A percentile compares a stretch with the other conserved stretches of the same genome.
Conservation (phyloP, 2,113 vertebrate species). For the Silurus glanis region DNA sequence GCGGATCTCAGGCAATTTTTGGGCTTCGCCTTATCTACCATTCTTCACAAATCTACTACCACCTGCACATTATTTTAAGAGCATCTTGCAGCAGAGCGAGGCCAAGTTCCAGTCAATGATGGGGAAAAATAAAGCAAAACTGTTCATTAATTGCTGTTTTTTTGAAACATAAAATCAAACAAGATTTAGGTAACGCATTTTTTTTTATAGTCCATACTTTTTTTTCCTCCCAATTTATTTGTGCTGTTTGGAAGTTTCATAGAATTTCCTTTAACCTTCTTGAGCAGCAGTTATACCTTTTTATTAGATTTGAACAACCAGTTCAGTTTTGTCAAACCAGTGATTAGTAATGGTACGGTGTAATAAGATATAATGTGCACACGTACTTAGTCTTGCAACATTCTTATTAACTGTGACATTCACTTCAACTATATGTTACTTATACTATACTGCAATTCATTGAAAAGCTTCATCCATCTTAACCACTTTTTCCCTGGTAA, state of each 20-base stretch:
- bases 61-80: constrained; percentile 54
- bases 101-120: constrained; percentile 29
- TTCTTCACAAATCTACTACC: constrained; percentile 47
- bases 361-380: background rate
- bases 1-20: constrained; percentile 42
- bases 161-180: background rate
- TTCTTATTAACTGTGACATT: background rate
- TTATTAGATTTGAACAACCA: background rate
- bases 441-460: background rate
- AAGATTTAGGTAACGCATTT: background rate
- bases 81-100: constrained; percentile 40
- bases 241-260: background rate
- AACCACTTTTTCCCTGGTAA: background rate
- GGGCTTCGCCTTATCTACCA: constrained; percentile 48
- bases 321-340: background rate
- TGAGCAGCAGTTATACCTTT: background rate
- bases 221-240: background rate
- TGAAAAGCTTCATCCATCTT: background rate
- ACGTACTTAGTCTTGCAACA: background rate
- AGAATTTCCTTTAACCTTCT: background rate
- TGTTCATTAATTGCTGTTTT: constrained; percentile 18
- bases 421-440: background rate
- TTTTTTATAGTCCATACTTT: background rate
- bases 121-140: constrained; percentile 10
- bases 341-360: too few species aligned